Base-by-base conservation (phyloP, 2,797 vertebrate species). In the Sebastes reedi region DNA sequence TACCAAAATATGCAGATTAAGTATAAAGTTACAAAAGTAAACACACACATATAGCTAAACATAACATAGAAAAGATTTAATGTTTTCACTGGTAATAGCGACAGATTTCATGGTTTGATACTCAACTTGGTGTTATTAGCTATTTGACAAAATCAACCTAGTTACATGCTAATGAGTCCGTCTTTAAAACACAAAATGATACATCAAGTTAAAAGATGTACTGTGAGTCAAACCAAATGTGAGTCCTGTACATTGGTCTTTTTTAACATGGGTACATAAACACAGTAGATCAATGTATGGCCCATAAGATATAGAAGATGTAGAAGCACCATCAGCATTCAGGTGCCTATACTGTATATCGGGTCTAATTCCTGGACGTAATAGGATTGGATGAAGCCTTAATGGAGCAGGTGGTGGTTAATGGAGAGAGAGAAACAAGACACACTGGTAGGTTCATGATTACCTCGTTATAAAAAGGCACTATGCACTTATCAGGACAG, bases 341-440 rank as follows among this genome's bases (percentile, higher is more conserved):
- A 78, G 60, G 72, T 82, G 66, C 68, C 34, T 54, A 2, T n/a
- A 14, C 39, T 42, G 39, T 42, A 61, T n/a, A 65, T n/a, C 1
- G 9, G 24, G 29, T 74, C 67, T 81, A 20, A 32, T 74, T 54
- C 36, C 70, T 79, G 71, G 70, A 82, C 34, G 58, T 83, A 79
- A 90, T 32, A 73, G 73, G 86, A 80, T 77, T 64, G 67, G 72
- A 75, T 67, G 65, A 79, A 62, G 84, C 71, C 85, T 74, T 91
- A 92, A 93, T 94, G 88, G 90, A 91, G 76, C 50, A 61, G 71
- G 58, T 71, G 85, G 27, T 79, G 50, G 86, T 85, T 87, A 92
- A 93, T 92, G 90, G 89, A 92, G 71, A 80, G 22, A 68, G 11
- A 79, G 55, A 4, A 75, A 86, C 60, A 71, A 80, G 50, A 85